Evolutionary conservation across 2,113 vertebrate genomes (phyloP), one percentile per base, ranked within the genome.

Genomic region (Hippocampus guttulatus): DNA sequence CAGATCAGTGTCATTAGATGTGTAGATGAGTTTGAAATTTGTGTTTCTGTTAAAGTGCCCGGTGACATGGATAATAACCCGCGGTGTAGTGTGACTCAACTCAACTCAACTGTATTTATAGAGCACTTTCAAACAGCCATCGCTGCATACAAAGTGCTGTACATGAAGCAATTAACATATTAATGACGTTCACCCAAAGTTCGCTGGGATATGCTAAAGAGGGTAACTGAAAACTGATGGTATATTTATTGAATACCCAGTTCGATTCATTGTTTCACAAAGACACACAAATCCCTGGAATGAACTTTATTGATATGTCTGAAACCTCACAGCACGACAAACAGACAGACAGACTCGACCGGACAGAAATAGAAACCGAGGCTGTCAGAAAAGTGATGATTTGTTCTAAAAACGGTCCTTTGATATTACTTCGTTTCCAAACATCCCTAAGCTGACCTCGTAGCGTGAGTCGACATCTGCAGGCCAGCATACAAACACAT

Each of bases 231-330:
- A n/a, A 58, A 16, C 20, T 49, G 47, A 49, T 51, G 47, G 47
- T 1, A 7, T 51, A 51, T 51, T 51, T 51, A 16, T 7, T 45
- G 18, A 23, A 21, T 23, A 55, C 11, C 2, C 3, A 23, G 21
- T 55, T 55, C 9, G 11, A 78, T 38, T 38, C 33, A 38, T 38
- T 38, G 33, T 1, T 38, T 38, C 33, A 60, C n/a, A 27, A 1
- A 8, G n/a, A 30, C 23, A 25, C 67, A 76, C 74, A 72, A 8
- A 54, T 18, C 38, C 71, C 51, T 70, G 21, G 16, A 72, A 75
- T 63, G n/a, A 40, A 65, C 64, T 91, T 91, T 91, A 91, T 90
- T 91, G 69, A 68, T 74, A 76, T 64, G 58, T 76, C 49, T 69
- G 23, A 76, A 38, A 71, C 40, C 74, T 47, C 52, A 73, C 80